Percentiles rank a stretch among this genome's conserved stretches.
phyloP scores from a whole-genome alignment of 2,797 vertebrate species.

The Chlorospingus flavigularis region DNA sequence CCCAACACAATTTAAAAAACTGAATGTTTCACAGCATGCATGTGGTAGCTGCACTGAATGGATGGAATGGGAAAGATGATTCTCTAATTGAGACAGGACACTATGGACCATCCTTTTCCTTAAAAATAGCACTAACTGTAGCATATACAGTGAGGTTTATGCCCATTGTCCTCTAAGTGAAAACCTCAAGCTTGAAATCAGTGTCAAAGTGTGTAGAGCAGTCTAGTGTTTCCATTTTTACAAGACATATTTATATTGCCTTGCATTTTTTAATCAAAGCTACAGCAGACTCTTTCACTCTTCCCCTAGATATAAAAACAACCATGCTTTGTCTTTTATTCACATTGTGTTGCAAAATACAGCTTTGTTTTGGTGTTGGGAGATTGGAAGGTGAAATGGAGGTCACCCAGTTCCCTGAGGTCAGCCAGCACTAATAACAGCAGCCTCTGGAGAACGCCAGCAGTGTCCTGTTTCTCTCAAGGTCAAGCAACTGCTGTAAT shows the following conservation, averaged over 20 bases:
- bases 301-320: not conserved
- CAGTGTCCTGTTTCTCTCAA: conserved; percentile 13
- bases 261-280: not conserved
- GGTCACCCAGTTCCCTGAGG: not conserved
- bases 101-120: not conserved
- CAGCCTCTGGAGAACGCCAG: not conserved
- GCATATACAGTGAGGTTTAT: not conserved
- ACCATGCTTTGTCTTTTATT: not conserved
- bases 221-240: not conserved
- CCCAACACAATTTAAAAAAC: not conserved
- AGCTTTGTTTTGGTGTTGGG: not conserved
- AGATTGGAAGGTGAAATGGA: conserved; percentile 44
- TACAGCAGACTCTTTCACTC: not conserved
- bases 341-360: not conserved
- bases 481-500: conserved; percentile 41
- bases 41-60: not conserved
- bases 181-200: not conserved
- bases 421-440: conserved; percentile 35
- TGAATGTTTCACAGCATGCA: not conserved
- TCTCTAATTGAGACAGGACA: not conserved
- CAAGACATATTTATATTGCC: not conserved
- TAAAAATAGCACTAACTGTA: not conserved
- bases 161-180: not conserved
- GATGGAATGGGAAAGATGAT: not conserved
- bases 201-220: not conserved